Evolutionary conservation across 1,140 invertebrate species (phyloP).

Genomic region (Zelostemma sp.): DNA sequence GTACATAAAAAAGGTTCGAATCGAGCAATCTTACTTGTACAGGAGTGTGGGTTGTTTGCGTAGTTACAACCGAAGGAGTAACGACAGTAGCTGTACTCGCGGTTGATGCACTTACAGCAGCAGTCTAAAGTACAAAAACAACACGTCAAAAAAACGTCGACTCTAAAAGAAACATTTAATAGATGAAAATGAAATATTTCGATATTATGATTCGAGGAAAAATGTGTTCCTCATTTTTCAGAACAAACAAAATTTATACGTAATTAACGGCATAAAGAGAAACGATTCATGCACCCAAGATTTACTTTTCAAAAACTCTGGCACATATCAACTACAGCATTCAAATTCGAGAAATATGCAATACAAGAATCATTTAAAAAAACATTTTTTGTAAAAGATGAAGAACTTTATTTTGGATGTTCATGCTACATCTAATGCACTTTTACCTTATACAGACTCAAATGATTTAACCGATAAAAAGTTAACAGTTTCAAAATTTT

Average conservation of each 20-base stretch:
- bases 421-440: conserved; percentile 50
- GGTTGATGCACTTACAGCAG: conserved; percentile 56
- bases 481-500: neutral
- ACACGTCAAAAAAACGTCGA: conserved; percentile 8
- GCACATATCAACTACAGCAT: too few relatives aligned
- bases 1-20: too few relatives aligned
- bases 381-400: conserved; percentile 6
- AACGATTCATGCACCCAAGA: too few relatives aligned
- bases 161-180: conserved; percentile 11
- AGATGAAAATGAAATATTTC: conserved; percentile 8
- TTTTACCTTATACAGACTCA: conserved; percentile 67
- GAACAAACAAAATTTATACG: too few relatives aligned
- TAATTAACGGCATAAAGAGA: too few relatives aligned
- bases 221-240: conserved; percentile 4
- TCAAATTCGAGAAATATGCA: too few relatives aligned
- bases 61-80: conserved; percentile 29
- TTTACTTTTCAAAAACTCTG: too few relatives aligned
- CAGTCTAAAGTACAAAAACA: conserved; percentile 50
- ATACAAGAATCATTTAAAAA: too few relatives aligned
- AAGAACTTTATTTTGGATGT: conserved; percentile 22
- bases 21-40: conserved; percentile 61
- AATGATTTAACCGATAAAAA: neutral
- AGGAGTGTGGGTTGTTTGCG: conserved; percentile 57
- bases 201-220: conserved; percentile 11
- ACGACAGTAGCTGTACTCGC: conserved; percentile 48